Base-by-base conservation (phyloP, 2,797 vertebrate species). In the Lates japonicus region DNA sequence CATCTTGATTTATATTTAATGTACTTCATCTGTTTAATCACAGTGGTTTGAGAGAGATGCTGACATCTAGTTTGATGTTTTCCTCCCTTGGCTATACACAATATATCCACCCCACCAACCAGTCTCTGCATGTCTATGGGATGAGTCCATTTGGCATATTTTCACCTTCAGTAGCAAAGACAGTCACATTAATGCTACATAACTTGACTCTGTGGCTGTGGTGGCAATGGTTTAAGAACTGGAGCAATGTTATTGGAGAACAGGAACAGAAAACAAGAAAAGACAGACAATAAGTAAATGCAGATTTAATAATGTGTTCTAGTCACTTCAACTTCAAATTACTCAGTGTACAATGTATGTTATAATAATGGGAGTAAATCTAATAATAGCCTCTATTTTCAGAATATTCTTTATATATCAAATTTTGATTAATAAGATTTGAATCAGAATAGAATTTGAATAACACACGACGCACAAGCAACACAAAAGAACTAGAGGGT, bases 41-140 rank as follows among this genome's bases (percentile, higher is more conserved):
- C 17, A 58, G 73, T 29, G 75, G 62, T 76, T 64, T 10, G 16
- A 58, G 25, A 74, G 51, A 72, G 37, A 84, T 7, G 37, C 17
- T 46, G 67, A 81, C 70, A 63, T 77, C 48, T 19, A 46, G 68
- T 60, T 59, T 76, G 74, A 71, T 64, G 67, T 73, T 80, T 86
- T 62, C 46, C 9, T 25, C 55, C 37, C 7, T 1, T 0, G 48
- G 78, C 54, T 58, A 48, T 39, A 62, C 20, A 57, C 11, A 11
- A 44, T 70, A 29, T 25, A 51, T 48, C 25, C 51, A 49, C 14
- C 25, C 39, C 3, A 39, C 19, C 55, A 48, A 70, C 72, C 62
- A 11, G 67, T 83, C 70, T 42, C 44, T 22, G 58, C 66, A 74
- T 1, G 63, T 71, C 48, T 39, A 1, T 8, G 19, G 41, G 51